A percentile compares a stretch with the other conserved stretches of the same genome.
Conservation (phyloP, 2,888 invertebrate genomes). For the Plemyria rubiginata region DNA sequence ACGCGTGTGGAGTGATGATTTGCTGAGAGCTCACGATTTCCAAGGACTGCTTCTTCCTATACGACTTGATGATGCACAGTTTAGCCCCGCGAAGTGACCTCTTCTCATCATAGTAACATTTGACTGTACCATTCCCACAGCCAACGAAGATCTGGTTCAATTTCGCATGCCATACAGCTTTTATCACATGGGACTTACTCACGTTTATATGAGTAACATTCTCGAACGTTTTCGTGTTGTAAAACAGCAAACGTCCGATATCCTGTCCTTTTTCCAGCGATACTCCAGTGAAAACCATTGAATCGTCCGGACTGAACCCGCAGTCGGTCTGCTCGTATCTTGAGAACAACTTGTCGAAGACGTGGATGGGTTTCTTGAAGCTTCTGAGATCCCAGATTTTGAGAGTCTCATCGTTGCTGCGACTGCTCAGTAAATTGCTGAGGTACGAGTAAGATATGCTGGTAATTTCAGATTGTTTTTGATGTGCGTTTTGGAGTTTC, state of each 20-base stretch:
- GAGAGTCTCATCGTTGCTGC: constrained; percentile 96
- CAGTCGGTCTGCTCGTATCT: constrained; percentile 93
- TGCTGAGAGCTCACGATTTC: constrained; percentile 96
- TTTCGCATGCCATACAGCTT: constrained; percentile 97
- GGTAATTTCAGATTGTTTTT: constrained; percentile 91
- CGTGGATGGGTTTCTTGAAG: constrained; percentile 91
- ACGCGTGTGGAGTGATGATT: constrained; percentile 97
- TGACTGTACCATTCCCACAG: constrained; percentile 95
- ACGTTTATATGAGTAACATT: constrained; percentile 90
- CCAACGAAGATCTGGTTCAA: constrained; percentile 98
- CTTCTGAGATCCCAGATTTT: constrained; percentile 97
- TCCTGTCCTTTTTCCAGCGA: constrained; percentile 88
- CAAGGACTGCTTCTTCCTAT: constrained; percentile 91
- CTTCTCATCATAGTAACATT: constrained; percentile 95
- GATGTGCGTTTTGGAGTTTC: constrained; percentile 92
- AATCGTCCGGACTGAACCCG: constrained; percentile 96
- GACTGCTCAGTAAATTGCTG: constrained; percentile 90
- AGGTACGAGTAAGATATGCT: constrained; percentile 95
- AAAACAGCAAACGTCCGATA: constrained; percentile 90
- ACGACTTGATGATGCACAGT: constrained; percentile 92
- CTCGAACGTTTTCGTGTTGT: constrained; percentile 90
- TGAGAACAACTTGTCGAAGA: constrained; percentile 89
- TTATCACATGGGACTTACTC: constrained; percentile 92
- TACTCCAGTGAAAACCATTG: constrained; percentile 93
- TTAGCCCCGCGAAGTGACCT: constrained; percentile 96